Evolutionary conservation across 2,113 vertebrate genomes (phyloP).

Genomic region (Chlamydotis undulata): DNA sequence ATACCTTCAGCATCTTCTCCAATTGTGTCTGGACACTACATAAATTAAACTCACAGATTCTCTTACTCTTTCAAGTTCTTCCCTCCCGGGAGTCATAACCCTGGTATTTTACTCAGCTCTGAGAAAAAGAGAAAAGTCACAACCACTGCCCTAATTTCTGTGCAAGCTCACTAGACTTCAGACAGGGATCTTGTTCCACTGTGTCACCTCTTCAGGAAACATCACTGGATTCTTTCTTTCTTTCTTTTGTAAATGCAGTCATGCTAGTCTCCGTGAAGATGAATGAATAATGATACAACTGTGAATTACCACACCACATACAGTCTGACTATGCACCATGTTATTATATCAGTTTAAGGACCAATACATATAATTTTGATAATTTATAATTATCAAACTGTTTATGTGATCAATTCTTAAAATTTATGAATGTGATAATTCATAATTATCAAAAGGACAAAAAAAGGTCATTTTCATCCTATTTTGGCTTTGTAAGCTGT

Average conservation of each 20-base stretch:
- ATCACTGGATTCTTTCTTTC: neutral
- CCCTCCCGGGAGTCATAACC: neutral
- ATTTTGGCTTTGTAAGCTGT: neutral
- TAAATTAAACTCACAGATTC: neutral
- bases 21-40: accelerated
- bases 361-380: neutral
- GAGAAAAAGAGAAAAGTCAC: neutral
- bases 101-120: neutral
- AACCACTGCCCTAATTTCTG: neutral
- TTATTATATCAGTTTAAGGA: neutral
- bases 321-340: neutral
- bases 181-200: neutral
- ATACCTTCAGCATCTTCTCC: neutral
- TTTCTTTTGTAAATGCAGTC: neutral
- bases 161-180: neutral
- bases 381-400: neutral
- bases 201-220: neutral
- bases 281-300: neutral
- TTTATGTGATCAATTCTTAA: neutral
- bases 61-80: neutral
- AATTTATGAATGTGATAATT: neutral
- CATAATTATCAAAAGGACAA: neutral
- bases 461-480: neutral
- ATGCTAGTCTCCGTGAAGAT: neutral
- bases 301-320: neutral